Evolutionary conservation across 2,113 vertebrate genomes (phyloP).

Genomic region (Plectropomus leopardus): DNA sequence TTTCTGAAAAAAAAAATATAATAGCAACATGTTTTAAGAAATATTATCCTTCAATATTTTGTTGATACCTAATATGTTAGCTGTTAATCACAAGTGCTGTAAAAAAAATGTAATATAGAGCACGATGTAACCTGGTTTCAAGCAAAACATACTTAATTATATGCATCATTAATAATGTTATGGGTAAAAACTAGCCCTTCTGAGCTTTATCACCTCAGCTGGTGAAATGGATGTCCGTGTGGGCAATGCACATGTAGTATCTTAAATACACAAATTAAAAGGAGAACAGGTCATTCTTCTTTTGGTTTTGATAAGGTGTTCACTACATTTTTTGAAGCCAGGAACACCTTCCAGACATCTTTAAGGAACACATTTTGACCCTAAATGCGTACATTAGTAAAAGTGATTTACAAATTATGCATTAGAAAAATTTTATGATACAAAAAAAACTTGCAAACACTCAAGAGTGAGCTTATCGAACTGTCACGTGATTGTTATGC

Average conservation of each 20-base stretch:
- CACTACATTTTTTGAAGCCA: neutral
- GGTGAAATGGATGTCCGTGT: too few species aligned
- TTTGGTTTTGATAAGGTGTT: neutral
- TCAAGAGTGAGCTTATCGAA: neutral
- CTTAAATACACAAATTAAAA: too few species aligned
- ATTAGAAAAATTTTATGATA: neutral
- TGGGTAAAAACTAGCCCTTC: too few species aligned
- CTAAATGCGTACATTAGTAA: neutral
- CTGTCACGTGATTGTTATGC: neutral
- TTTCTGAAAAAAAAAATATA: conserved; percentile 85
- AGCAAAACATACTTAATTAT: neutral
- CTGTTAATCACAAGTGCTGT: neutral
- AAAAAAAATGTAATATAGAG: neutral
- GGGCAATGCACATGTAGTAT: too few species aligned
- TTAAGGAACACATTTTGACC: neutral
- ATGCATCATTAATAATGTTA: too few species aligned
- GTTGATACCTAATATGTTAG: neutral
- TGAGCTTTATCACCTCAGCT: too few species aligned
- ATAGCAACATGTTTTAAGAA: neutral
- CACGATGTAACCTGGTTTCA: fast-evolving
- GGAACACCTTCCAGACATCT: neutral
- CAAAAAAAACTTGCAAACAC: neutral
- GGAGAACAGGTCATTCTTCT: neutral
- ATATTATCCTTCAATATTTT: neutral
- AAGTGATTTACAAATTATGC: neutral